These are phyloP conservation scores for Furcula furcula DNA, from an alignment of 2,888 invertebrate species.

Conservation along the genomic window DNA sequence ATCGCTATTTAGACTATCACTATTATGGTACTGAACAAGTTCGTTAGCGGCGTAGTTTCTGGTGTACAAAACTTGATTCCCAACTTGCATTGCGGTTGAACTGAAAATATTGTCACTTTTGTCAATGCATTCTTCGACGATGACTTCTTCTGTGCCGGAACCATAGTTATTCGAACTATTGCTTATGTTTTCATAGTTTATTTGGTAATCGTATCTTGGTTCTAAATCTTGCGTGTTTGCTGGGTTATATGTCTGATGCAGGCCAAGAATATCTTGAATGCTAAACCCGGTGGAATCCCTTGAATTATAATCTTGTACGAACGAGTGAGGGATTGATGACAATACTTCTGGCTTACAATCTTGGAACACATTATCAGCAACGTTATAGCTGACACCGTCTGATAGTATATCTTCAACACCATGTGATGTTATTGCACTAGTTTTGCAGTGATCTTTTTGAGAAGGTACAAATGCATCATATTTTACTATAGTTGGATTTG, in stretches of 20 bases:
- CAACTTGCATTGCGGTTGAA: constrained; percentile 37
- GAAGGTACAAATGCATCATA: constrained; percentile 30
- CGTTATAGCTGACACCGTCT: constrained; percentile 49
- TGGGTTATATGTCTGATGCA: constrained; percentile 61
- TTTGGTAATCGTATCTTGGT: constrained; percentile 62
- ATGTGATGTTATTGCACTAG: constrained; percentile 54
- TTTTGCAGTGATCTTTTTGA: constrained; percentile 43
- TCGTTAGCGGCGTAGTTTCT: constrained; percentile 56
- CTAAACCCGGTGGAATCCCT: constrained; percentile 75
- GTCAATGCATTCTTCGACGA: constrained; percentile 47
- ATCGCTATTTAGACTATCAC: constrained; percentile 46
- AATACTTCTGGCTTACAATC: constrained; percentile 58
- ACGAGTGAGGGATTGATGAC: constrained; percentile 53
- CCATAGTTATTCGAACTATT: constrained; percentile 64
- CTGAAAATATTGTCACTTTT: constrained; percentile 45
- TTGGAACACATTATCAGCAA: constrained; percentile 46
- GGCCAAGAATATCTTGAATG: constrained; percentile 74
- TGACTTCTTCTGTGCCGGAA: constrained; percentile 55
- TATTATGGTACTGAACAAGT: constrained; percentile 54
- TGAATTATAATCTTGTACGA: constrained; percentile 72
- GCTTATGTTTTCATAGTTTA: constrained; percentile 67
- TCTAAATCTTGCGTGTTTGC: constrained; percentile 44
- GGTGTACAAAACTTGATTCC: constrained; percentile 51
- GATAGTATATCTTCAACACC: constrained; percentile 69
- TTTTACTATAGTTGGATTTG: constrained; percentile 36